Base-by-base conservation (phyloP, 1,140 invertebrate species). In the Nilaparvata lugens region DNA sequence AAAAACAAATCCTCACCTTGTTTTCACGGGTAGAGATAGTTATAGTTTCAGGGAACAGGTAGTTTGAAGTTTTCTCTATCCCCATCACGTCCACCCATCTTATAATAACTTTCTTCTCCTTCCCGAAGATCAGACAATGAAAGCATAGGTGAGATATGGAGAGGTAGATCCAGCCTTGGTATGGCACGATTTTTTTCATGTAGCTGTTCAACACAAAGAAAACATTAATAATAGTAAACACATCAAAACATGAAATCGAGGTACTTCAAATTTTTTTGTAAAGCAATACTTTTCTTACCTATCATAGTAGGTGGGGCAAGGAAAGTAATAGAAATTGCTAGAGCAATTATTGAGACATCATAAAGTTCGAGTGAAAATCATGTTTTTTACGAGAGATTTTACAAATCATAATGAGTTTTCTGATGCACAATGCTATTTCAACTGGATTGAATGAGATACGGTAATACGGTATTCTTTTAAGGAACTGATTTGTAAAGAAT, bases 141-240 rank as follows among this genome's bases (percentile, higher is more conserved):
- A 98, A 99, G 71, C 93, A 97, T 68, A 97, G 79, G 73, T 97
- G 92, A 71, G 95, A 93, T 48, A 98, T 84, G 52, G 94, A 96
- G 14, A 98, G 81, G 73, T 98, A 99, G 67, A 98, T 77, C 87
- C 93, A 95, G 40, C 96, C 96, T 80, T 97, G 95, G 42, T 89
- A 78, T 3, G 95, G 95, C 62, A 98, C 77, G 72, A 86, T 87
- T 23, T 89, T 87, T 76, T 94, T 95, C 86, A 91, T 93, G 71
- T 93, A 96, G 71, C 93, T 96, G 71, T 73, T 84, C 72, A 75
- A 80, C 61, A 62, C 80, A 80, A 69, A 81, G 74, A 80, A 58
- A 67, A 65, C 56, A 62, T 63, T 64, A 60, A 62, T 56, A 16
- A 43, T 40, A 57, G 28, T 14, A 59, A 48, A 31, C 2, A 58